Base-by-base conservation (phyloP, 1,140 invertebrate species). In the Drosophila neocordata region DNA sequence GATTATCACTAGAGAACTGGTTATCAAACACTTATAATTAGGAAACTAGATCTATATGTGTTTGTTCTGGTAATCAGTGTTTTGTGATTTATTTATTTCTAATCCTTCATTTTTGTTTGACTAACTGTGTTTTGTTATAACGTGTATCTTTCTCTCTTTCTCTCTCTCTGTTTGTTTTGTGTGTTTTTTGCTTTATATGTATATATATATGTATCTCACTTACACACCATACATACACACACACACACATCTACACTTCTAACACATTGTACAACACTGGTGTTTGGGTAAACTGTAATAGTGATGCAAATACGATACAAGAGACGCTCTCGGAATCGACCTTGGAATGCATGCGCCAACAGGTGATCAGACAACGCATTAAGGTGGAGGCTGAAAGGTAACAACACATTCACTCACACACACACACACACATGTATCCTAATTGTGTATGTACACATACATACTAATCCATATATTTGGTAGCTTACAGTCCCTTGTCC, bases 331-430 rank as follows among this genome's bases (percentile, higher is more conserved):
- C 94, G 92, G 94, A 95, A 88, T 94, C 94, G 89, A 94, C 95
- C 91, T 94, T 95, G 91, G 94, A 94, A 69, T 94, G 95, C 92
- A 95, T 95, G 95, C 93, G 95, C 89, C 93, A 94, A 89, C 94
- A 95, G 92, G 94, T 95, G 82, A 93, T 94, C 89, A 93, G 94
- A 82, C 95, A 95, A 92, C 93, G 94, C 79, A 94, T 94, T 92
- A 95, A 95, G 92, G 94, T 94, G 76, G 94, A 95, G 91, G 94
- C 94, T 89, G 94, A 95, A 93, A 95, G 94, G 94, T 95, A 94
- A 93, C 92, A 69, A 52, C 22, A 58, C 56, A 55, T 24, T 4
- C 48, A 34, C 12, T 41, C 38, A 61, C 24, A 56, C 9, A 5
- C 35, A 38, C 44, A 7, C 65, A 57, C 15, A 52, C 22, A 4